Conservation (phyloP, 2,797 vertebrate genomes). For the Mus minutoides region DNA sequence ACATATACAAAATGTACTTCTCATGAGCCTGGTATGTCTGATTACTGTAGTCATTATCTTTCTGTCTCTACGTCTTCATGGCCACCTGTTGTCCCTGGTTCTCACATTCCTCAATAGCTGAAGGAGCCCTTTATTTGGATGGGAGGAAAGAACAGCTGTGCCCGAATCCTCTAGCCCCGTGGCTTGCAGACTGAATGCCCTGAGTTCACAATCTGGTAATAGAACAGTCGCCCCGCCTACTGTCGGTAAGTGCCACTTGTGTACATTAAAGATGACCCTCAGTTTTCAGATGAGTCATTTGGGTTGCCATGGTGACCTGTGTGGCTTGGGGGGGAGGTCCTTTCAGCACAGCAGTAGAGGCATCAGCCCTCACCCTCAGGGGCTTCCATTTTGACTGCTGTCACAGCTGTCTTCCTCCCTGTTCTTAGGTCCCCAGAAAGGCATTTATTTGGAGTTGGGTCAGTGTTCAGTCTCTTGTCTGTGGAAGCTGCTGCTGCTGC, state of each 20-base stretch:
- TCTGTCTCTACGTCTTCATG: not conserved
- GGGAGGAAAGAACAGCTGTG: not conserved
- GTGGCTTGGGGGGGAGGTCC: not conserved
- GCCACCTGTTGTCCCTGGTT: not conserved
- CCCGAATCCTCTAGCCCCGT: not conserved
- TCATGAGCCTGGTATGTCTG: not conserved
- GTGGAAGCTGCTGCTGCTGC: not conserved
- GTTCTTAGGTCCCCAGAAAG: not conserved
- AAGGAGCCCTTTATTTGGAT: conserved; percentile 8
- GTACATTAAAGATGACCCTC: not conserved
- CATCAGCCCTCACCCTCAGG: not conserved
- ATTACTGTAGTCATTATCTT: not conserved
- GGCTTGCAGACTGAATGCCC: not conserved
- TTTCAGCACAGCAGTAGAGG: not conserved
- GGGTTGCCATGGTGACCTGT: not conserved
- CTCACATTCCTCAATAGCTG: conserved; percentile 22
- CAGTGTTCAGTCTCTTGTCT: not conserved
- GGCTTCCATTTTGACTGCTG: not conserved
- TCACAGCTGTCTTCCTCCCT: not conserved
- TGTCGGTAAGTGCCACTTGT: not conserved
- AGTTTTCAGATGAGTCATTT: not conserved
- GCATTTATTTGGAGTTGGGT: not conserved
- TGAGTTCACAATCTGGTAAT: not conserved
- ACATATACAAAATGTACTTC: not conserved
- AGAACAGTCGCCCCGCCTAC: not conserved